Base-by-base conservation (phyloP, 2,888 invertebrate genomes). In the Phasia obesa region DNA sequence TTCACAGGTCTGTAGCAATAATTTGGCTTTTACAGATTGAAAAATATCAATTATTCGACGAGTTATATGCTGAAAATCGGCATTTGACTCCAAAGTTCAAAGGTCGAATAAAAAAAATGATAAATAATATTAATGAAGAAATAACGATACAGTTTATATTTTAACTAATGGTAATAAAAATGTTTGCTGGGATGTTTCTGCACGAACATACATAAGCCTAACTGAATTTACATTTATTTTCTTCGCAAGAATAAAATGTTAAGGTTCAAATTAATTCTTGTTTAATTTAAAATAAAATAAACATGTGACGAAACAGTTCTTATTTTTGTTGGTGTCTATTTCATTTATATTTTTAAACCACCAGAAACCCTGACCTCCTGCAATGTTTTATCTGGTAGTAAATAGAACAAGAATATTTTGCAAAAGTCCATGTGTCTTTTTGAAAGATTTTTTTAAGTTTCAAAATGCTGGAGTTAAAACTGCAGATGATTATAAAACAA, bases 341-440 rank as follows among this genome's bases (percentile, higher is more conserved):
- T 57, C 23, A 35, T 35, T 65, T 57, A 49, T 49, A 31, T 53
- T 67, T 67, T 47, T 76, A 70, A 53, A 53, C 19, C 35, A 62
- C 35, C 27, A 11, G 70, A 75, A 83, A 83, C 83, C 83, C 83
- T 83, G 83, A 83, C 83, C 83, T 83, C 83, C 83, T 83, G 83
- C 83, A 83, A 83, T 83, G 83, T 83, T 79, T 75, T 62, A 53
- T 67, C 21, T 60, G 53, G 73, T 70, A 42, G 19, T 13, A 42
- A 42, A 42, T 42, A 21, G 23, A 35, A 47, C 51, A n/a, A 57
- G 27, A 47, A 5, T 11, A 53, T 57, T 70, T 74, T 49, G 78
- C 75, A 65, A 60, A 82, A 65, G 38, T 64, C 62, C 76, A 77
- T 77, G 76, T 77, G 76, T 69, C 17, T 65, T 4, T 65, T 65